These are phyloP conservation scores for Tribolium freemani DNA, from an alignment of 2,888 invertebrate genomes.

Conservation along the genomic window DNA sequence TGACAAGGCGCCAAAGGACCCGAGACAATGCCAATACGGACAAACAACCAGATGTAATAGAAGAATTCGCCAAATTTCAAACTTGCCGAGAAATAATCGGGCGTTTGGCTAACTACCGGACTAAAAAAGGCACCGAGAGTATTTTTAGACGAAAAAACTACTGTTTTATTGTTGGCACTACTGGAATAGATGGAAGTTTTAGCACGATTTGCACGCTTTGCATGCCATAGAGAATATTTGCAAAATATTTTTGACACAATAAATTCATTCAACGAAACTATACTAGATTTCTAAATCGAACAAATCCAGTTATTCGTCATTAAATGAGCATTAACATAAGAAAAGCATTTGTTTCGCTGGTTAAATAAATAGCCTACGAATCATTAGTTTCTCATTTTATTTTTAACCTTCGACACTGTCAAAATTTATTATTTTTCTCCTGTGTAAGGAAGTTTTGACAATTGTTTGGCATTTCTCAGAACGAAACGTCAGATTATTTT, in stretches of 20 bases:
- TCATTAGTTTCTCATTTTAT: background rate
- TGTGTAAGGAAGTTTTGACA: too few species aligned
- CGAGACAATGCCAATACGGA: constrained; percentile 49
- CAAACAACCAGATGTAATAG: constrained; percentile 19
- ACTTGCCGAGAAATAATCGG: constrained; percentile 35
- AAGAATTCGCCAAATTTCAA: background rate
- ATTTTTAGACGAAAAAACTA: constrained; percentile 41
- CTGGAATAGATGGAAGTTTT: constrained; percentile 5
- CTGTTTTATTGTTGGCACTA: constrained; percentile 32
- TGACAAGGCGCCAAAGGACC: constrained; percentile 51
- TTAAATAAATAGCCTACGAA: background rate
- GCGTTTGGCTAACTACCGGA: constrained; percentile 50
- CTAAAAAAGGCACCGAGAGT: constrained; percentile 50
- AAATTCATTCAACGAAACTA: background rate
- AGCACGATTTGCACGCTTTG: background rate
- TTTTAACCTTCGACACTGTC: too few species aligned
- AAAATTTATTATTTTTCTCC: too few species aligned
- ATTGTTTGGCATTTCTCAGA: too few species aligned
- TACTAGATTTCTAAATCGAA: background rate
- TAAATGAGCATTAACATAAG: background rate
- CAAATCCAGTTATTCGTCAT: background rate
- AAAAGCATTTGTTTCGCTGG: background rate
- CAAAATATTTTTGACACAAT: background rate
- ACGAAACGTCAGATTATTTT: too few species aligned
- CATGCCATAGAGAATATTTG: background rate